phyloP scores from a whole-genome alignment of 2,888 invertebrate genomes.

The Pimpla rufipes region DNA sequence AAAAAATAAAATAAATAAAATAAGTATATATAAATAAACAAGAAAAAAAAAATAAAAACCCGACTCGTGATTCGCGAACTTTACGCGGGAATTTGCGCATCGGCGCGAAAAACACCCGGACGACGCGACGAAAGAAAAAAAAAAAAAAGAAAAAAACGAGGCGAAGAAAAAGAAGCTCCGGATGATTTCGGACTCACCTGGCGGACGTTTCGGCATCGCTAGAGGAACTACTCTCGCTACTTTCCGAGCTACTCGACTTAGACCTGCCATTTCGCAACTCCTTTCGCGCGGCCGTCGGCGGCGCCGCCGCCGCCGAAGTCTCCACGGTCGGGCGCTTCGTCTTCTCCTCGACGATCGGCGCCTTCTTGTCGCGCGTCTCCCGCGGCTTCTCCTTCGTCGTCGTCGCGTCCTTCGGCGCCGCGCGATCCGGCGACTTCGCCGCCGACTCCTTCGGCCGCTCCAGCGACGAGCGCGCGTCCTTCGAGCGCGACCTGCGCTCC shows the following conservation, averaged over 20 bases:
- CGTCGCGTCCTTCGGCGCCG: slow-evolving; percentile 79
- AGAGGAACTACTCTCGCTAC: slow-evolving; percentile 84
- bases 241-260: slow-evolving; percentile 84
- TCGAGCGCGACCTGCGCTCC: slow-evolving; percentile 85
- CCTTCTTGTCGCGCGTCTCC: slow-evolving; percentile 73
- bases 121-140: slow-evolving; percentile 23
- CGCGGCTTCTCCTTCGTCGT: slow-evolving; percentile 77
- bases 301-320: too few species aligned
- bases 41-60: too few species aligned
- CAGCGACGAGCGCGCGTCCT: slow-evolving; percentile 79
- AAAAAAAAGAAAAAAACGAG: not conserved
- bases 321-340: slow-evolving; percentile 75
- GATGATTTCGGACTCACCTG: slow-evolving; percentile 77
- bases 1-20: too few species aligned
- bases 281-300: slow-evolving; percentile 79
- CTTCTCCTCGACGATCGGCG: slow-evolving; percentile 80
- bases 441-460: slow-evolving; percentile 77
- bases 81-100: not conserved
- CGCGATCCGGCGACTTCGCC: slow-evolving; percentile 82
- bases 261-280: slow-evolving; percentile 84
- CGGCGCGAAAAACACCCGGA: not conserved
- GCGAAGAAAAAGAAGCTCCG: not conserved
- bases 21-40: too few species aligned
- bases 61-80: too few species aligned
- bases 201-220: slow-evolving; percentile 82